Evolutionary conservation across 2,797 vertebrate species (phyloP), one percentile per base, ranked within the genome.

Genomic region (Crocidura indochinensis): DNA sequence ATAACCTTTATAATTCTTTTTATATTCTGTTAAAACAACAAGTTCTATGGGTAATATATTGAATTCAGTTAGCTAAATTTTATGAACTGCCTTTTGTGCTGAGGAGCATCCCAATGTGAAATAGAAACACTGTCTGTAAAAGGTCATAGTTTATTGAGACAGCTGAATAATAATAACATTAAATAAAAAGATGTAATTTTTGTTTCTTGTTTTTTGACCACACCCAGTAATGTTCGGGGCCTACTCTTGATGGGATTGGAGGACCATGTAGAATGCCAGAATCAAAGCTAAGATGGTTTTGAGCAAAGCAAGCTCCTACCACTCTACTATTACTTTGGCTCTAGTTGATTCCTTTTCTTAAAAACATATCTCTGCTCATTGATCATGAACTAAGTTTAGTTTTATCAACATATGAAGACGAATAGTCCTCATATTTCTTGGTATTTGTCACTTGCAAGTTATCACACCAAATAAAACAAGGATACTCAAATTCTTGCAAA

Each of bases 21-120:
- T 90, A 60, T 89, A 60, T 87, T 84, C n/a, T 90, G 22, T 79
- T 89, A 94, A 91, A 85, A 80, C 10, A 14, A 79, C 64, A 91
- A 94, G 82, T 89, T 44, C 91, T 88, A n/a, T 79, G 44, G 87
- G 22, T 73, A 10, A 17, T 60, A 67, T 24, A 29, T 89, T 89
- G 88, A 77, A 68, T 80, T 89, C 8, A 68, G 11, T 86, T 92
- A 26, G 78, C 73, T 83, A 76, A 84, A 82, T 12, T 56, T 60
- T 49, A 38, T 38, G 38, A 5, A 38, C 38, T 38, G 38, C 38
- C 5, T 38, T 38, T 38, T 38, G 38, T 38, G 38, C 38, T 38
- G 38, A 38, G 38, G 38, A 5, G 38, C 2, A 38, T 38, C 38
- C 38, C 64, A 62, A 56, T 89, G 27, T 87, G 26, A 7, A 53